Evolutionary conservation across 2,797 vertebrate genomes (phyloP).

Genomic region (Enteromius viviparus): DNA sequence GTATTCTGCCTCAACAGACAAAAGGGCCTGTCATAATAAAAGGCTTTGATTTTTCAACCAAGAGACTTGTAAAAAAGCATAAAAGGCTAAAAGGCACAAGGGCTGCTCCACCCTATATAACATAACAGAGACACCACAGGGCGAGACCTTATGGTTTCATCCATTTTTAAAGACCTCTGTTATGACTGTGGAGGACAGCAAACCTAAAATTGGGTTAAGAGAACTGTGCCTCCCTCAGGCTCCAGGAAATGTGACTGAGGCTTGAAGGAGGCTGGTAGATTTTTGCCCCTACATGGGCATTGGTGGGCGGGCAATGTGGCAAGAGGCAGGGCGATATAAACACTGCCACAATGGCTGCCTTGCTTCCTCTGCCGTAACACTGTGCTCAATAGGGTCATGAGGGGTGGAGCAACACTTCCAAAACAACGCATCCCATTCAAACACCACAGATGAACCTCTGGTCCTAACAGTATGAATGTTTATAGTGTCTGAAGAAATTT

Average conservation of each 20-base stretch:
- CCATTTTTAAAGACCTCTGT: constrained; percentile 54
- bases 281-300: constrained; percentile 59
- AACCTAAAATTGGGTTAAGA: constrained; percentile 58
- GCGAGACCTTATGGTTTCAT: constrained; percentile 38
- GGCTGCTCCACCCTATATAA: constrained; percentile 34
- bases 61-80: constrained; percentile 21
- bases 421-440: constrained; percentile 38
- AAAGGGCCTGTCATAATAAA: constrained; percentile 21
- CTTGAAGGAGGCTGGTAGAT: constrained; percentile 40
- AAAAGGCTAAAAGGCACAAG: background rate
- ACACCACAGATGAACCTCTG: constrained; percentile 9
- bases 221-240: constrained; percentile 43
- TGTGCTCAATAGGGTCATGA: constrained; percentile 11
- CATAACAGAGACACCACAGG: constrained; percentile 40
- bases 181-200: constrained; percentile 47
- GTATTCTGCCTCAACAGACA: constrained; percentile 3
- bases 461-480: background rate
- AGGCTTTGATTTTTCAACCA: constrained; percentile 11
- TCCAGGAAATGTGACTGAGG: constrained; percentile 45
- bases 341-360: constrained; percentile 44
- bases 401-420: constrained; percentile 11
- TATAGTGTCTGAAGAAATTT: constrained; percentile 8
- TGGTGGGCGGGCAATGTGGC: constrained; percentile 43
- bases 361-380: constrained; percentile 43
- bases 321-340: constrained; percentile 36